Evolutionary conservation across 23 tunicate species (phyloP), one percentile per base, ranked within the genome.

Genomic region (Styela clava): DNA sequence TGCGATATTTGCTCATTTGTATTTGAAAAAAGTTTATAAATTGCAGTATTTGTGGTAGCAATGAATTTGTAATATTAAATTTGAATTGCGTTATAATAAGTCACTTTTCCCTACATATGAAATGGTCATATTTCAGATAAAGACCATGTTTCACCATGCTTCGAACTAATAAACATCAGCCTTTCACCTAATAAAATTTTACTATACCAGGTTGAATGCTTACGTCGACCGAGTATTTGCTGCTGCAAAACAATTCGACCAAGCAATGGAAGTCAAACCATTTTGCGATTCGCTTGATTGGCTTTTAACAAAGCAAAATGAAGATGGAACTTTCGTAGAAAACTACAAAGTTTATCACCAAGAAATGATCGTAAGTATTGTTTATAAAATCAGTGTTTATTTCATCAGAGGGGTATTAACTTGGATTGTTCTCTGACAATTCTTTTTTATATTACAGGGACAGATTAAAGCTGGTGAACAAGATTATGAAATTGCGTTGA

Each of bases 401-500:
- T 18, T 61, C 19, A 16, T 19, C 19, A 21, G 21, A 21, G 21
- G 19, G 19, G 64, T 61, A 18, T 61, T 23, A 69, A 26, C 27
- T 22, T 19, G 0, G 26, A 0, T 69, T 22, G 19, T 20, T 22
- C 27, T 20, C 21, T 51, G n/a, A 16, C 24, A 78, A 1, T 51
- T 81, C 35, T 16, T 34, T 37, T 2, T 16, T 27, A 1, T 22
- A 27, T 81, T 81, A 19, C 63, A 68, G 85, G 85, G 74, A 3
- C 76, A 64, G 29, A n/a, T n/a, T n/a, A n/a, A n/a, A n/a, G n/a
- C n/a, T 44, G 79, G 79, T 5, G 69, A 76, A 22, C 79, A 27
- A 1, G 76, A 74, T 9, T 80, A 78, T 9, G 33, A 34, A 9
- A 52, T 69, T 7, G 21, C 91, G 21, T 51, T 86, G 33, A 86